Evolutionary conservation across 2,113 vertebrate species (phyloP), one percentile per base, ranked within the genome.

Genomic region (Spizaetus ornatus): DNA sequence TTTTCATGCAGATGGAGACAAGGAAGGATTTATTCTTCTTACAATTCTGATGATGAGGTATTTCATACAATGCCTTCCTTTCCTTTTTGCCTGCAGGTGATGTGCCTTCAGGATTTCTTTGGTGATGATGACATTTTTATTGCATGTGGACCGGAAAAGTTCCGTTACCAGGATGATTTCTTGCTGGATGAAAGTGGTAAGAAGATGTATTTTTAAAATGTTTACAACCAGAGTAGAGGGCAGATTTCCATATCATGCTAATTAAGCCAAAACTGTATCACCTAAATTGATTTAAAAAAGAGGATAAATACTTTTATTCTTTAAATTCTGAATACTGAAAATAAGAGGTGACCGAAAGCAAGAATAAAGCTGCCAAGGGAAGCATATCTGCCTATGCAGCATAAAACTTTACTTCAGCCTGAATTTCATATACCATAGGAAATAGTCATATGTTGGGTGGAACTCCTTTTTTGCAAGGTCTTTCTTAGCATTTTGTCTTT

Each of bases 111-210:
- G 98, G 99, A 99, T 98, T 99, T 99, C 97, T 99, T 99, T 96
- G 99, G 99, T 5, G 99, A 99, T 3, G 99, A 99, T 97, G 99
- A 99, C 95, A 99, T 99, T 97, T 99, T 99, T 98, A 98, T 99
- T 97, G 99, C 99, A 77, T 99, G 99, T 96, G 99, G 99, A 93
- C 99, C 99, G 45, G 99, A 99, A 98, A 99, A 99, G 98, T 99
- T 99, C 97, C 99, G 99, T 95, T 99, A 99, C 97, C 99, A 99
- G 95, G 99, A 99, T 97, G 99, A 99, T 97, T 99, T 99, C 98
- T 98, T 99, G 94, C 98, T 99, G 98, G 99, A 99, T 98, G 99
- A 99, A 97, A 99, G 97, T 96, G 99, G 99, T 99, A 97, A 99
- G 98, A 91, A 96, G 93, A 94, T 92, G 16, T 74, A 70, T 77